Percentiles rank a stretch among this genome's conserved stretches.
Evolutionary conservation across 1,140 invertebrate species (phyloP).

Genomic region (Meloidogyne hapla): DNA sequence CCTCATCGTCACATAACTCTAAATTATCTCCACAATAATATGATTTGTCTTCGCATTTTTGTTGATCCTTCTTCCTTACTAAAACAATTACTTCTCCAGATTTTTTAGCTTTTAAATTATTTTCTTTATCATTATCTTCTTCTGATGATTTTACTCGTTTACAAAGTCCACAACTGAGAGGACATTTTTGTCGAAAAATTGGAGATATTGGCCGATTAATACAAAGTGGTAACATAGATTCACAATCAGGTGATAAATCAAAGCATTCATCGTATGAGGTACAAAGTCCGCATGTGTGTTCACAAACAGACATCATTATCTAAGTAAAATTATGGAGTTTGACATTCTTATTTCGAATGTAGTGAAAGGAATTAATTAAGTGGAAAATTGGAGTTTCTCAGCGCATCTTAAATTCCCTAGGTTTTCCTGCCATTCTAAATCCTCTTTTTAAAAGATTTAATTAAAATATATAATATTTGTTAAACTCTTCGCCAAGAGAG

Average conservation of each 20-base stretch:
- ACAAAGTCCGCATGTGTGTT: conserved; percentile 26
- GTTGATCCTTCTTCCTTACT: not conserved
- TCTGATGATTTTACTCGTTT: not conserved
- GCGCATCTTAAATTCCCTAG: no score
- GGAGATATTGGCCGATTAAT: conserved; percentile 17
- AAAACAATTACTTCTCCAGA: conserved; percentile 2
- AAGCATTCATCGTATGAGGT: conserved; percentile 13
- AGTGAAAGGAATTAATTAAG: no score
- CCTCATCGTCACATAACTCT: not conserved
- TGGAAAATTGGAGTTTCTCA: no score
- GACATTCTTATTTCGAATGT: no score
- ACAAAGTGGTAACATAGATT: conserved; percentile 5
- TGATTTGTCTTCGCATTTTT: not conserved
- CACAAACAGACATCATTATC: conserved; percentile 28
- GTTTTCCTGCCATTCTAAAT: no score
- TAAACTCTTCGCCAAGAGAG: conserved; percentile 11
- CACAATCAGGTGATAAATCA: conserved; percentile 15
- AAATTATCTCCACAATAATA: not conserved
- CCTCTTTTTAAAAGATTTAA: no score
- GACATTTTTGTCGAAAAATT: conserved; percentile 17
- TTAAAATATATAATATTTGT: no score
- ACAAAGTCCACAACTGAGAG: conserved; percentile 10
- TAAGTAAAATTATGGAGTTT: not conserved
- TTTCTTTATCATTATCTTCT: not conserved
- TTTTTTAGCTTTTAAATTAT: not conserved